phyloP scores from a whole-genome alignment of 2,888 invertebrate species.

The Coelopa pilipes region DNA sequence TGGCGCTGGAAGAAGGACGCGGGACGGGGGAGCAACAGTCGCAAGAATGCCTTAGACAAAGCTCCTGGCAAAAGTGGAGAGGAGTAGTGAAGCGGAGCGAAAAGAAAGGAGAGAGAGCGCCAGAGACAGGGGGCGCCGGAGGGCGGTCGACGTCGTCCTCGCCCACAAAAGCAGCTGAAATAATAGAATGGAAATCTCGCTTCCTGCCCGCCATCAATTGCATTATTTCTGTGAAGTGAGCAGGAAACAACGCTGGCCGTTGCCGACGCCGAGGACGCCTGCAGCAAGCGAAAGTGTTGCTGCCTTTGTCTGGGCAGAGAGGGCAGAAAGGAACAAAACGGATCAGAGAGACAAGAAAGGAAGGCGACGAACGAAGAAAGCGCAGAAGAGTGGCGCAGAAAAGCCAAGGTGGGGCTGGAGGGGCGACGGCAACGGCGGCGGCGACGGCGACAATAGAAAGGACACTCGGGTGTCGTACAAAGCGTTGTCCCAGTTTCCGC shows the following conservation, averaged over 20 bases:
- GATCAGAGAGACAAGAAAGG: background rate
- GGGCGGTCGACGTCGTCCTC: background rate
- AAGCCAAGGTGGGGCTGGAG: conserved; percentile 14
- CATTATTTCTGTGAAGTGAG: conserved; percentile 45
- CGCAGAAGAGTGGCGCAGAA: conserved; percentile 1
- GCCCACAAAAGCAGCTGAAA: conserved; percentile 35
- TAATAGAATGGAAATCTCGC: conserved; percentile 43
- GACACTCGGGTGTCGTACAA: background rate
- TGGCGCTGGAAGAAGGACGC: too few species aligned
- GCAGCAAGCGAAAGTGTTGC: too few species aligned
- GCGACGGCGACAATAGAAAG: too few species aligned
- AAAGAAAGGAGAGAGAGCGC: conserved; percentile 1
- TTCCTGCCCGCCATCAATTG: conserved; percentile 45
- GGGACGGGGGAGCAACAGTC: too few species aligned
- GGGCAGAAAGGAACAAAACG: background rate
- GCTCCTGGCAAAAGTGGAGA: conserved; percentile 13
- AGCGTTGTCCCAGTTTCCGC: conserved; percentile 5
- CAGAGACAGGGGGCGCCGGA: background rate
- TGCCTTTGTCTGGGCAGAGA: too few species aligned
- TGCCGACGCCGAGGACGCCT: background rate
- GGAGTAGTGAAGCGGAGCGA: conserved; percentile 14
- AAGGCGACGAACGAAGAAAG: background rate
- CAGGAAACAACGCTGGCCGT: conserved; percentile 32
- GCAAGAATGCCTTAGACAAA: conserved; percentile 29
- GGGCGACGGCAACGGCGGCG: too few species aligned